These are phyloP conservation scores for Grapholita molesta DNA, from an alignment of 1,140 invertebrate genomes.

Conservation along the genomic window DNA sequence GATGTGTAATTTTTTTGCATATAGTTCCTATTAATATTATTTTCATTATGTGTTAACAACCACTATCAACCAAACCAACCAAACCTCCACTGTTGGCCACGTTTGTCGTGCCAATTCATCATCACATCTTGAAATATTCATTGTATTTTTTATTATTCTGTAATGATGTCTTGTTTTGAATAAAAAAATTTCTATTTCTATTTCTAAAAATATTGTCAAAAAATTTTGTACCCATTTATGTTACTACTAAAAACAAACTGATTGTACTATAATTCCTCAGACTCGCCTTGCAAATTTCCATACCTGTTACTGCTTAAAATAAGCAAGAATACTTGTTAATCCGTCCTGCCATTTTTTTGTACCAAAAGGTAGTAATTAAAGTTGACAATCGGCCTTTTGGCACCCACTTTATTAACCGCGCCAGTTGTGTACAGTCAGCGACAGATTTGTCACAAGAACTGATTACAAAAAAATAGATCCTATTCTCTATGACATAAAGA, in stretches of 20 bases:
- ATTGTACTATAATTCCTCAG: background rate
- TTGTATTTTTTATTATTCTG: too few species aligned
- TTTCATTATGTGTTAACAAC: background rate
- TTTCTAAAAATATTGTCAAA: too few species aligned
- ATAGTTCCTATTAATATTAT: background rate
- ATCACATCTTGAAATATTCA: too few species aligned
- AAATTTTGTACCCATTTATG: too few species aligned
- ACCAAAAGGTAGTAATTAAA: background rate
- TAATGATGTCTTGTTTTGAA: too few species aligned
- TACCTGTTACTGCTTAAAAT: background rate
- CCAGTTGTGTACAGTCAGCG: background rate
- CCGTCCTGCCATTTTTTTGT: background rate
- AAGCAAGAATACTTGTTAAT: background rate
- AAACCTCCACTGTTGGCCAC: too few species aligned
- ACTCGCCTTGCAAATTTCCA: background rate
- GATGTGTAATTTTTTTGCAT: too few species aligned
- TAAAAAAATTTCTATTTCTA: too few species aligned
- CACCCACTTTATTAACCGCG: background rate
- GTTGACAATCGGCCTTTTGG: background rate
- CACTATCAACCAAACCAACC: too few species aligned
- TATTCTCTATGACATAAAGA: background rate
- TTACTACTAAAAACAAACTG: background rate
- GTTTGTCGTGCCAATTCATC: too few species aligned
- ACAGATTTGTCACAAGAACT: background rate
- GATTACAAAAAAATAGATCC: background rate